Percentiles rank a stretch among this genome's conserved stretches.
Evolutionary conservation across 2,888 invertebrate genomes (phyloP).

Genomic region (Argynnis bischoffii): DNA sequence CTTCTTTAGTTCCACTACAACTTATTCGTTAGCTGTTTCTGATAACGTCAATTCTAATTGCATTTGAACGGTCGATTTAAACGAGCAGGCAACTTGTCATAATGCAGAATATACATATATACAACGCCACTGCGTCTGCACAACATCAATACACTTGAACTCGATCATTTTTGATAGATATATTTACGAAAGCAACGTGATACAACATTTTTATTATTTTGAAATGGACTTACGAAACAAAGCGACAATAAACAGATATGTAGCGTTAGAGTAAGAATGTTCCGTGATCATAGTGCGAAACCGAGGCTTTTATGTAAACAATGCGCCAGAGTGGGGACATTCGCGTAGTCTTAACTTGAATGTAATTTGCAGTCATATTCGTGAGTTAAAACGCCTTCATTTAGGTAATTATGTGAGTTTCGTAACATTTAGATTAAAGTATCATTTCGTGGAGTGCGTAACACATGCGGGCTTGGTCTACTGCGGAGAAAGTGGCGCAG

Average conservation of each 20-base stretch:
- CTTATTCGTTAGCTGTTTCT: conserved; percentile 19
- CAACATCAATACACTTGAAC: conserved; percentile 20
- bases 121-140: conserved; percentile 26
- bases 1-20: background rate
- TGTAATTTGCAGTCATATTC: conserved; percentile 65
- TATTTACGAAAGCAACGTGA: conserved; percentile 18
- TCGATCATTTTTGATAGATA: conserved; percentile 14
- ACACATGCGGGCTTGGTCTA: conserved; percentile 67
- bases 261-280: conserved; percentile 53
- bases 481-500: conserved; percentile 76
- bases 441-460: conserved; percentile 66
- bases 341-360: conserved; percentile 48
- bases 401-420: conserved; percentile 67
- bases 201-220: conserved; percentile 18
- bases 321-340: conserved; percentile 58
- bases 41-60: conserved; percentile 45
- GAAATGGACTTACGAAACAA: conserved; percentile 52
- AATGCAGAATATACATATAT: conserved; percentile 24
- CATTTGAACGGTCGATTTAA: conserved; percentile 21
- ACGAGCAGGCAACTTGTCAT: conserved; percentile 25
- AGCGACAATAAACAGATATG: conserved; percentile 52
- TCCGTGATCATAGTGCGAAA: conserved; percentile 61
- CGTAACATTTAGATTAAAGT: conserved; percentile 48
- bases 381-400: conserved; percentile 63
- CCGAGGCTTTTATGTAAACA: conserved; percentile 70